These are phyloP conservation scores for Notolepis coatsorum DNA, from an alignment of 2,797 vertebrate species.

Conservation along the genomic window DNA sequence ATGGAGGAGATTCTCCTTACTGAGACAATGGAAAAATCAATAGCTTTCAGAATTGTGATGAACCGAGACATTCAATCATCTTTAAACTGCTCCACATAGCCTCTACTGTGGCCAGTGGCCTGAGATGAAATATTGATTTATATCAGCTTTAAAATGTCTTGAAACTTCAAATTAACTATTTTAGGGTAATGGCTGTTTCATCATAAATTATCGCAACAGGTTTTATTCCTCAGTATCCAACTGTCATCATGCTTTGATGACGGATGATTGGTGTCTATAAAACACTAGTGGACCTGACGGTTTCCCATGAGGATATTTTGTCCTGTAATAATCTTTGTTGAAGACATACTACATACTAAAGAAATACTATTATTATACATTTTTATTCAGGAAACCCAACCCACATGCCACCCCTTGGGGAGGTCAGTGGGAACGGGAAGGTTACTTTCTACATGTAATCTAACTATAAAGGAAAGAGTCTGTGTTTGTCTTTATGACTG, in stretches of 20 bases:
- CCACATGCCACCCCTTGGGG: too few species aligned
- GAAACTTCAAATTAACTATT: conserved; percentile 50
- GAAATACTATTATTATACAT: too few species aligned
- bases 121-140: conserved; percentile 36
- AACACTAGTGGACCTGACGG: too few species aligned
- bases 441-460: too few species aligned
- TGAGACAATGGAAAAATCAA: conserved; percentile 29
- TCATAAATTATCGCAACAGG: conserved; percentile 44
- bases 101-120: background rate
- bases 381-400: too few species aligned
- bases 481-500: too few species aligned
- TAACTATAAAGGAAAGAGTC: too few species aligned
- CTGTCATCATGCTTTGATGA: background rate
- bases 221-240: conserved; percentile 38
- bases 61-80: conserved; percentile 6
- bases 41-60: conserved; percentile 10
- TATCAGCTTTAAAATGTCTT: conserved; percentile 21
- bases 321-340: too few species aligned
- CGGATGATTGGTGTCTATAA: too few species aligned
- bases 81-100: background rate
- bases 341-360: background rate
- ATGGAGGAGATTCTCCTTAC: background rate
- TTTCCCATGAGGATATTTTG: too few species aligned
- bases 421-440: too few species aligned
- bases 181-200: conserved; percentile 50